Conservation (phyloP, 2,113 vertebrate species). For the Brachyhypopomus gauderio region DNA sequence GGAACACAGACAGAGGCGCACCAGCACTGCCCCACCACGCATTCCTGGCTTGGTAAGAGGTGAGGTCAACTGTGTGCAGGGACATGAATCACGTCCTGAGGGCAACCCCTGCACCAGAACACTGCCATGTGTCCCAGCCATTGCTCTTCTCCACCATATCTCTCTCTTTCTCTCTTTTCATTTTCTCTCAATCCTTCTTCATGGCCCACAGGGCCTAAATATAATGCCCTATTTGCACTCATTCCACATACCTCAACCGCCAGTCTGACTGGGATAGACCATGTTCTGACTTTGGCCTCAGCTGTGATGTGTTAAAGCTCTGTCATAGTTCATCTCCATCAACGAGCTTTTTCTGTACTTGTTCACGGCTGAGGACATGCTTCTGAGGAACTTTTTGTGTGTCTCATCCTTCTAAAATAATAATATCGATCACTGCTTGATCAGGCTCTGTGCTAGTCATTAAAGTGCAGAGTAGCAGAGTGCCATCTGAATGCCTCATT, state of each 20-base stretch:
- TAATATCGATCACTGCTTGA: background rate
- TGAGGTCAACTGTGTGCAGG: constrained; percentile 57
- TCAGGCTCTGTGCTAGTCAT: background rate
- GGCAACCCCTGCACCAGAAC: constrained; percentile 28
- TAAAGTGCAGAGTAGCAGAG: background rate
- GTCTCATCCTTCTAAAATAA: constrained; percentile 1
- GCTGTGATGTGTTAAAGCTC: constrained; percentile 28
- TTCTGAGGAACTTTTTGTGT: background rate
- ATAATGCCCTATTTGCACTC: constrained; percentile 33
- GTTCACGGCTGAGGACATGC: background rate
- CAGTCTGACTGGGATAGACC: constrained; percentile 46
- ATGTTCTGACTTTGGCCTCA: constrained; percentile 53
- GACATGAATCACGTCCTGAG: constrained; percentile 52
- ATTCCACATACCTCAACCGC: constrained; percentile 33
- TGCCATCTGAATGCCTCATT: too few species aligned
- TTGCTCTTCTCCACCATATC: background rate
- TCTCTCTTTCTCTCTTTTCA: background rate
- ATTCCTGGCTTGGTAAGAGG: constrained; percentile 56
- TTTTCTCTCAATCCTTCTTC: constrained; percentile 12
- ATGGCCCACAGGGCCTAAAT: constrained; percentile 42
- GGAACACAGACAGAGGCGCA: background rate
- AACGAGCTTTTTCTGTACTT: constrained; percentile 27
- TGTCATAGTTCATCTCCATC: constrained; percentile 29
- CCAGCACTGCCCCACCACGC: background rate
- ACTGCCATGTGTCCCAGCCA: constrained; percentile 37